Base-by-base conservation (phyloP, 2,113 vertebrate genomes). In the Nymphicus hollandicus region DNA sequence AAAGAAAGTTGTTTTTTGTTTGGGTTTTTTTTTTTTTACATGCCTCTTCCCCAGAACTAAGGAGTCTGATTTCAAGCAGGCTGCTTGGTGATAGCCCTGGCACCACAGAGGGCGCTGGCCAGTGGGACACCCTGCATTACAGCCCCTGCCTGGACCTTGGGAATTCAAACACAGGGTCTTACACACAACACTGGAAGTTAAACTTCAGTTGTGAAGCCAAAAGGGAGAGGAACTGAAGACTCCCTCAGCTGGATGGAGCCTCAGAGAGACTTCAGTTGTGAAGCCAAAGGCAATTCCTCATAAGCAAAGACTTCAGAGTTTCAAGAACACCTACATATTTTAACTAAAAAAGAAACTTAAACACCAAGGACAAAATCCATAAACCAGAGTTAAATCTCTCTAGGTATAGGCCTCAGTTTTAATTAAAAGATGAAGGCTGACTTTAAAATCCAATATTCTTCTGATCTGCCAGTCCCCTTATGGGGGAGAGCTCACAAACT, bases 371-470 rank as follows among this genome's bases (percentile, higher is more conserved):
- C 9, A 80, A 72, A 86, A 68, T 33, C 27, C 19, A 69, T 64
- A 93, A 86, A 76, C 16, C 13, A 69, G 24, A 55, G 22, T 43
- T 55, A 66, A 63, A 79, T 63, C 13, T 29, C 27, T 79, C 19
- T 60, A 80, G 28, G 39, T 55, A 22, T 71, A 44, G 23, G 33
- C 47, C 68, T 76, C 43, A 28, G 18, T 63, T 94, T 79, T 80
- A 92, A 79, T 33, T 76, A 76, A 64, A 88, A 91, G 9, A 53
- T 27, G 14, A 65, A 55, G 17, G 9, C 11, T 68, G 77, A 83
- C 41, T 95, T 92, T 39, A 83, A 91, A 93, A 81, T 86, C 49
- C 56, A 80, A 16, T 88, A 85, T 82, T 81, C 3, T 80, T 33
- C 79, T 69, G 56, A 86, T 90, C 23, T 92, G 33, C 13, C 4